These are phyloP conservation scores for Psix sp. DNA, from an alignment of 1,140 invertebrate genomes.

Conservation along the genomic window DNA sequence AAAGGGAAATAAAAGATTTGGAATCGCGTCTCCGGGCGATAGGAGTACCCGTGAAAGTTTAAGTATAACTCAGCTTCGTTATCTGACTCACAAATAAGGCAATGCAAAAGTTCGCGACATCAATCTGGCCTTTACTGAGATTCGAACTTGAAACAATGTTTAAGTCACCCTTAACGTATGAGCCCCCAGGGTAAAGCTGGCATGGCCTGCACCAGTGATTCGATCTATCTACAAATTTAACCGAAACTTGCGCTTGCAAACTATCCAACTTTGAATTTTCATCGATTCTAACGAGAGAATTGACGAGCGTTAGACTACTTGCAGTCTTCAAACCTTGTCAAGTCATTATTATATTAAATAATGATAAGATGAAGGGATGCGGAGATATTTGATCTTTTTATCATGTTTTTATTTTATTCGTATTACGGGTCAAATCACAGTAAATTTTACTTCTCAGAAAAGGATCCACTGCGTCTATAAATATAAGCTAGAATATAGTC, in stretches of 20 bases:
- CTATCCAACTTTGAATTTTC: slow-evolving; percentile 54
- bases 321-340: neutral
- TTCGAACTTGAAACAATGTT: slow-evolving; percentile 78
- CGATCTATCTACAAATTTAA: slow-evolving; percentile 69
- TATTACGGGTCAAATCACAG: too few species aligned
- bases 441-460: too few species aligned
- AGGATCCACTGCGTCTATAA: too few species aligned
- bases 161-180: slow-evolving; percentile 76
- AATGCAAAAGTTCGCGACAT: slow-evolving; percentile 77
- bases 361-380: too few species aligned
- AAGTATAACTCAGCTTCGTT: slow-evolving; percentile 77
- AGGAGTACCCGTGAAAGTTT: slow-evolving; percentile 69
- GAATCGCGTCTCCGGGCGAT: slow-evolving; percentile 54
- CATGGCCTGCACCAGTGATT: slow-evolving; percentile 64
- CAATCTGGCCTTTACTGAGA: slow-evolving; percentile 76
- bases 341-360: slow-evolving; percentile 31
- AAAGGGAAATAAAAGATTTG: slow-evolving; percentile 64
- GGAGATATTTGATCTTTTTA: too few species aligned
- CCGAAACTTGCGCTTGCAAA: slow-evolving; percentile 60
- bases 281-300: slow-evolving; percentile 24
- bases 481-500: too few species aligned
- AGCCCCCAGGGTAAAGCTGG: slow-evolving; percentile 69
- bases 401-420: too few species aligned
- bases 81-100: slow-evolving; percentile 79
- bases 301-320: slow-evolving; percentile 30